Percentiles rank a stretch among this genome's conserved stretches.
phyloP scores from a whole-genome alignment of 2,888 invertebrate species.

The Melieria picta region DNA sequence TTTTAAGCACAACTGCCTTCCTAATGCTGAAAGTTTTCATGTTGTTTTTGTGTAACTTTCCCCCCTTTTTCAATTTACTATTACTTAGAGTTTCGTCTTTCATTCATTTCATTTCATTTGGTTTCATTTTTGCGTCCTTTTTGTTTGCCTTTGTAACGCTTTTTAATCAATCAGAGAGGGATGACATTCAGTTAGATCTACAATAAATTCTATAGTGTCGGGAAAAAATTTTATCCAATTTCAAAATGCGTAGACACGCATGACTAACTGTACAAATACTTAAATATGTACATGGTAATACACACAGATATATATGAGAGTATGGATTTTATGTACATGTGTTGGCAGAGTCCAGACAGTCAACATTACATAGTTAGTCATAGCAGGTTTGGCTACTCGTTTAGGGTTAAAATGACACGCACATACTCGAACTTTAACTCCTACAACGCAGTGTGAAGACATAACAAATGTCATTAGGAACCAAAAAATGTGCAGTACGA shows the following conservation, averaged over 20 bases:
- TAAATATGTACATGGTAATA: constrained; percentile 16
- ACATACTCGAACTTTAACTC: background rate
- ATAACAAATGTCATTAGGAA: too few species aligned
- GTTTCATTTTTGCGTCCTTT: too few species aligned
- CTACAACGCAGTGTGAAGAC: too few species aligned
- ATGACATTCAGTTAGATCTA: background rate
- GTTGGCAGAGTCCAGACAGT: background rate
- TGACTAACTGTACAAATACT: constrained; percentile 46
- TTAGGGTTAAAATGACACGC: constrained; percentile 49
- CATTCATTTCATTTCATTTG: too few species aligned
- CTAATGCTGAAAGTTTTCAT: too few species aligned
- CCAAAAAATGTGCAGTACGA: too few species aligned
- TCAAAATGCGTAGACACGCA: constrained; percentile 53
- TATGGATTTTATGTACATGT: background rate
- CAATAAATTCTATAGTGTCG: background rate
- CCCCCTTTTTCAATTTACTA: background rate
- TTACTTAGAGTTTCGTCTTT: background rate
- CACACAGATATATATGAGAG: too few species aligned
- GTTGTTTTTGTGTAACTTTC: too few species aligned
- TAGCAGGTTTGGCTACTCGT: too few species aligned
- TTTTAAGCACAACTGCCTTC: too few species aligned
- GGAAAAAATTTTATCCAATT: constrained; percentile 48
- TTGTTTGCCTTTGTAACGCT: too few species aligned
- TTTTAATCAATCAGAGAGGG: background rate
- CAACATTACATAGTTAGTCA: background rate